These are phyloP conservation scores for Leontocebus nigricollis DNA, from an alignment of 2,797 vertebrate genomes.

Conservation along the genomic window DNA sequence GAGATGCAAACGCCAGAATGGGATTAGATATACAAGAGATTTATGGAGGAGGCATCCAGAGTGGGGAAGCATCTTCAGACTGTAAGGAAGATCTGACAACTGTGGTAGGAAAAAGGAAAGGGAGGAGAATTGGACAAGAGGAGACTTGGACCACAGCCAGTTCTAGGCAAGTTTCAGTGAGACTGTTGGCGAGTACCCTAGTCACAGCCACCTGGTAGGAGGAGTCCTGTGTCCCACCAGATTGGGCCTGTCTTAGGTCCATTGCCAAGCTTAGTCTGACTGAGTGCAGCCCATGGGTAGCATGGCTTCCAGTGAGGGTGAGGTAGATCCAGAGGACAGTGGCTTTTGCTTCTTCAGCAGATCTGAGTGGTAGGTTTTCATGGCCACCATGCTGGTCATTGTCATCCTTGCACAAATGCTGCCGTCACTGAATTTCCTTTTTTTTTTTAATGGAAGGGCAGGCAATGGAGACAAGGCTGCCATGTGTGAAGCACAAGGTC, in stretches of 20 bases:
- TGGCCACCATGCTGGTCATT: too few species aligned
- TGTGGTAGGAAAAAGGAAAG: not conserved
- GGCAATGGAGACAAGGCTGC: not conserved
- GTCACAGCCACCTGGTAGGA: not conserved
- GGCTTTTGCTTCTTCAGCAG: not conserved
- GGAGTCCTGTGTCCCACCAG: not conserved
- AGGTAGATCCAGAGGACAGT: not conserved
- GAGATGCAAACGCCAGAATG: not conserved
- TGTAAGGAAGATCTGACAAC: not conserved
- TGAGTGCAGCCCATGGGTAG: not conserved
- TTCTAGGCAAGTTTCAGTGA: not conserved
- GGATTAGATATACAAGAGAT: not conserved
- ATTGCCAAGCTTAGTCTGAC: not conserved
- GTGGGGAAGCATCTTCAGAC: not conserved
- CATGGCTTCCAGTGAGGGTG: not conserved
- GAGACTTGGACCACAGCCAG: not conserved
- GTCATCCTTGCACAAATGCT: not conserved
- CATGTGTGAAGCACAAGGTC: not conserved
- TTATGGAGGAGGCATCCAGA: rapidly evolving
- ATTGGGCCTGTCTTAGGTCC: not conserved
- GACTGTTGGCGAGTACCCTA: not conserved
- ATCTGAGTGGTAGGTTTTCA: not conserved
- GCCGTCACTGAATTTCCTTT: not conserved
- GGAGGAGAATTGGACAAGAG: not conserved
- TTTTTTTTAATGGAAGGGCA: not conserved